Base-by-base conservation (phyloP, 2,797 vertebrate species). In the Myotis daubentonii region DNA sequence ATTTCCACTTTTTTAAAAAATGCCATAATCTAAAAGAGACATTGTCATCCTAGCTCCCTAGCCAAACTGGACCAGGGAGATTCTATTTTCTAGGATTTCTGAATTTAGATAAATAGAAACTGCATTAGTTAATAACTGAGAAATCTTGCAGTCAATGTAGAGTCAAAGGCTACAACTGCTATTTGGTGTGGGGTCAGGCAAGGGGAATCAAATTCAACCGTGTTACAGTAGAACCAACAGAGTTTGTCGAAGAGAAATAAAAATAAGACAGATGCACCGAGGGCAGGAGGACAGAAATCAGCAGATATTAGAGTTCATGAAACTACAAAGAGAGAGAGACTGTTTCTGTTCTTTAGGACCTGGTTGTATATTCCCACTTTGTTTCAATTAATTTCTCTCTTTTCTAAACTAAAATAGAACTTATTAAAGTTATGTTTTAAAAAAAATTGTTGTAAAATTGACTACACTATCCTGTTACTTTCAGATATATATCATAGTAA, bases 101-200 rank as follows among this genome's bases (percentile, higher is more conserved):
- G 13, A 90, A 92, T 75, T 57, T 57, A 57, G 55, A 28, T 49
- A 36, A 66, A 36, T 23, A 44, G 17, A 75, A 70, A 33, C 8
- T 66, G 13, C 1, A 38, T 70, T 79, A 47, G 25, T 41, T 89
- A 78, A 28, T 89, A 71, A 28, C 20, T 57, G 55, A 80, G 44
- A 80, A 65, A 70, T 17, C 3, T 83, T 60, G 3, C 2, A 72
- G 17, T 81, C 8, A 65, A 4, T 7, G 8, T 17, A 25, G 55
- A 71, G 51, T 47, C 17, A 72, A 65, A 8, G 10, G 2, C 44
- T 62, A 53, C 10, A 5, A 2, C 11, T 68, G n/a, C 17, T 33
- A 55, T 36, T 75, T 57, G 66, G 19, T 2, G 0, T 20, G 0
- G 1, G 22, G 55, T 0, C 23, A 17, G 12, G 22, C 4, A 6